Base-by-base conservation (phyloP, 1,140 invertebrate species). In the Pseudomyrmex dendroicus region DNA sequence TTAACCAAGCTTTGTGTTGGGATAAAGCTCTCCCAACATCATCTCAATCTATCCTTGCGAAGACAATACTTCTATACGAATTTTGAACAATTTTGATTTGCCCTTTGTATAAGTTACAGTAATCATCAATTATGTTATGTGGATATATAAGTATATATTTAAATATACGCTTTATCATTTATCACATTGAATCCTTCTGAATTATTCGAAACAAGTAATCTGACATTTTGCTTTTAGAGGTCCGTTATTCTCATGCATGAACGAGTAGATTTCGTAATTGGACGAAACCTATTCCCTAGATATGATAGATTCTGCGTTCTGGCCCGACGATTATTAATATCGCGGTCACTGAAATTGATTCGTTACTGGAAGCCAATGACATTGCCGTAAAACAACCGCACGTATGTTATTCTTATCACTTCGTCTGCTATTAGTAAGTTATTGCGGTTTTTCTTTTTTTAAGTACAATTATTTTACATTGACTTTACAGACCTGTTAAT, bases 1-100 rank as follows among this genome's bases (percentile, higher is more conserved):
- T 89, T 88, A 87, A 89, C 88, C 84, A 82, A 70, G 70, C 80
- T 82, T 89, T 35, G 35, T 70, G 84, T 87, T 86, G 73, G 86
- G 64, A 82, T 70, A 66, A 80, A 76, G 66, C 68, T 50, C 46
- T 57, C 25, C 59, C 66, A 77, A 84, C 70, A 52, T 73, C 76
- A 70, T 68, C 63, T 59, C 61, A 12, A 61, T 44, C 67, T 15
- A 57, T 9, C 35, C 15, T 35, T 7, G 52, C 17, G 59, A 48
- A 52, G 57, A 78, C 61, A 83, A 82, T 78, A 73, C 57, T 61
- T 50, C 48, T 88, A 74, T 5, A 88, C 77, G 83, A 88, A 88
- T 83, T 88, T 61, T 56, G 56, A 82, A 72, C 76, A 88, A 88
- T 83, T 88, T 61, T 56, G 56, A 82, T 66, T 83, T 62, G 64